Conservation (phyloP, 1,140 invertebrate species). For the Akabosia matsudoensis region DNA sequence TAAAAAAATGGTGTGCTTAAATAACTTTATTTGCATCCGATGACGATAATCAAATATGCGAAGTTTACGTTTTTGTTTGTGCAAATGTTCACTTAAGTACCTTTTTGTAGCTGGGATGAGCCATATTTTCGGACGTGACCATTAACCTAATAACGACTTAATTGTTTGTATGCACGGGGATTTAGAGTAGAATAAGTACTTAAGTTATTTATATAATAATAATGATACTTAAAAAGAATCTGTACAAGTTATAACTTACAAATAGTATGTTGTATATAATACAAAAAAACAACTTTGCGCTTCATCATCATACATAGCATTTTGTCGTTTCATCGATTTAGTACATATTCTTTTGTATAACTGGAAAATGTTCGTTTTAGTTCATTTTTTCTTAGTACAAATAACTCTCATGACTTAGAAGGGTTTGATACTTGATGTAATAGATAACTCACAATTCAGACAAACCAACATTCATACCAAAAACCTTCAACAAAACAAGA, state of each 20-base stretch:
- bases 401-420: conserved; percentile 23
- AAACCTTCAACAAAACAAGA: background rate
- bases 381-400: background rate
- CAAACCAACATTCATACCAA: background rate
- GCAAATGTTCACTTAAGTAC: background rate
- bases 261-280: conserved; percentile 8
- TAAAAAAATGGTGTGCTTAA: too few species aligned
- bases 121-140: background rate
- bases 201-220: background rate
- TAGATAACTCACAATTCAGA: conserved; percentile 6
- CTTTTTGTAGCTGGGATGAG: background rate
- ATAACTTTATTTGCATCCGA: too few species aligned
- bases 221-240: background rate
- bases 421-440: conserved; percentile 23
- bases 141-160: background rate
- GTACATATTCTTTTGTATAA: background rate
- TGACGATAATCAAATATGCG: too few species aligned
- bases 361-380: background rate
- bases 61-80: background rate
- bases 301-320: background rate
- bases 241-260: conserved; percentile 25
- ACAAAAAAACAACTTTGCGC: conserved; percentile 11
- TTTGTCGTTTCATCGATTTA: too few species aligned
- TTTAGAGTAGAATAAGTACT: background rate
- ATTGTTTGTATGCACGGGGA: background rate